phyloP scores from a whole-genome alignment of 2,888 invertebrate genomes.

The Dryobota labecula region DNA sequence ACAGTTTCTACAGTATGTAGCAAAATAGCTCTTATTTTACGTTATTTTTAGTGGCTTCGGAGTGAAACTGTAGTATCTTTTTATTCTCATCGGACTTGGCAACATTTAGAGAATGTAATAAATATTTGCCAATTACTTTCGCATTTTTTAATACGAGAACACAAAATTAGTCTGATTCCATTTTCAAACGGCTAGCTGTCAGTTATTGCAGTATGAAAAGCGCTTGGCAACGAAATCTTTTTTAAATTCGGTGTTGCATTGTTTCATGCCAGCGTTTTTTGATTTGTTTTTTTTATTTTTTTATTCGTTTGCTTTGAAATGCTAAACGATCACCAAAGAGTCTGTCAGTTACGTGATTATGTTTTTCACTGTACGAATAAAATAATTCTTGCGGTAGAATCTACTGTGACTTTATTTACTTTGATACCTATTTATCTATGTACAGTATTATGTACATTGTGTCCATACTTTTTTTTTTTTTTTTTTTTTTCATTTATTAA shows the following conservation, averaged over 20 bases:
- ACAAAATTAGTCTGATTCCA: slow-evolving; percentile 21
- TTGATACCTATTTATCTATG: no score
- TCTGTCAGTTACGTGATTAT: neutral
- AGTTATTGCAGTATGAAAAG: slow-evolving; percentile 30
- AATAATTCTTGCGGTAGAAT: neutral
- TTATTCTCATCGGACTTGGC: slow-evolving; percentile 2
- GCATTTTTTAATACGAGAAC: slow-evolving; percentile 10
- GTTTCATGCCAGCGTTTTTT: slow-evolving; percentile 17
- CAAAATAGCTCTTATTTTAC: neutral
- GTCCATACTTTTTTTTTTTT: no score
- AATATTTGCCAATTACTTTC: slow-evolving; percentile 11
- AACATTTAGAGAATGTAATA: neutral
- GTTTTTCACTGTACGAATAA: neutral
- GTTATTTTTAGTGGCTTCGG: neutral
- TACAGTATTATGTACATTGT: no score
- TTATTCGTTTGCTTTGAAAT: slow-evolving; percentile 6
- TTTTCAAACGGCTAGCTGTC: slow-evolving; percentile 24
- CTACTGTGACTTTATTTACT: no score
- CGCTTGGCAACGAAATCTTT: slow-evolving; percentile 25
- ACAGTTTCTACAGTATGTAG: neutral
- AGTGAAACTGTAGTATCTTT: neutral
- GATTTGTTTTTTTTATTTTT: neutral
- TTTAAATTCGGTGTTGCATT: neutral
- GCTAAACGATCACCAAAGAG: neutral
- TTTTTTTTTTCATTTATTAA: no score